A percentile compares a stretch with the other conserved stretches of the same genome.
Conservation (phyloP, 2,888 invertebrate genomes). For the Podotricha telesiphe region DNA sequence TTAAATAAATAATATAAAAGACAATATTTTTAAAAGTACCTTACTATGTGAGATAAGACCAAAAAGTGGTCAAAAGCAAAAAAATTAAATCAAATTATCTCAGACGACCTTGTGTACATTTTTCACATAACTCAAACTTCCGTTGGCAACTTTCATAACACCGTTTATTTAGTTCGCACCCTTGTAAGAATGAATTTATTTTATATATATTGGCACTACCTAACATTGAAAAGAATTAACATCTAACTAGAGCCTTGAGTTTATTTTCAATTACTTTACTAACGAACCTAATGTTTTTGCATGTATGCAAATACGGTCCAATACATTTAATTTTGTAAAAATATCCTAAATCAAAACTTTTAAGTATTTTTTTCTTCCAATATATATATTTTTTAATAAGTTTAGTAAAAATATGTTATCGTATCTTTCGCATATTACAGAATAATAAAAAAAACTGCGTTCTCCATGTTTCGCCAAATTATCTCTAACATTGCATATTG, state of each 20-base stretch:
- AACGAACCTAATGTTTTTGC: too few relatives aligned
- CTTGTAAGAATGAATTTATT: slow-evolving; percentile 1
- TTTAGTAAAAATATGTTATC: too few relatives aligned
- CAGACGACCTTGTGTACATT: slow-evolving; percentile 40
- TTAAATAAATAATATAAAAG: background rate
- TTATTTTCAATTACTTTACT: background rate
- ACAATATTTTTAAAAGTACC: background rate
- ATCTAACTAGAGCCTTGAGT: background rate
- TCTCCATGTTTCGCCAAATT: too few relatives aligned
- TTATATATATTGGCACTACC: background rate
- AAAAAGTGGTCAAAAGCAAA: slow-evolving; percentile 13
- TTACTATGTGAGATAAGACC: background rate
- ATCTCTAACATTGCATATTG: too few relatives aligned
- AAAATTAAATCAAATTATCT: slow-evolving; percentile 35
- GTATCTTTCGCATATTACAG: too few relatives aligned
- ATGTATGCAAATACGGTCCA: too few relatives aligned
- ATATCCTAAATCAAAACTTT: too few relatives aligned
- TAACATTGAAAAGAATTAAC: background rate
- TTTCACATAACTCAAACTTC: slow-evolving; percentile 42
- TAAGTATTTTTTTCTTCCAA: too few relatives aligned
- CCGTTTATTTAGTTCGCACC: slow-evolving; percentile 21
- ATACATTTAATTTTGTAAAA: too few relatives aligned
- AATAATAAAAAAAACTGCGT: too few relatives aligned
- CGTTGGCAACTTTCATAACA: slow-evolving; percentile 39
- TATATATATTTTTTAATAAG: too few relatives aligned